These are phyloP conservation scores for Buphagus erythrorhynchus DNA, from an alignment of 2,797 vertebrate genomes.

Conservation along the genomic window DNA sequence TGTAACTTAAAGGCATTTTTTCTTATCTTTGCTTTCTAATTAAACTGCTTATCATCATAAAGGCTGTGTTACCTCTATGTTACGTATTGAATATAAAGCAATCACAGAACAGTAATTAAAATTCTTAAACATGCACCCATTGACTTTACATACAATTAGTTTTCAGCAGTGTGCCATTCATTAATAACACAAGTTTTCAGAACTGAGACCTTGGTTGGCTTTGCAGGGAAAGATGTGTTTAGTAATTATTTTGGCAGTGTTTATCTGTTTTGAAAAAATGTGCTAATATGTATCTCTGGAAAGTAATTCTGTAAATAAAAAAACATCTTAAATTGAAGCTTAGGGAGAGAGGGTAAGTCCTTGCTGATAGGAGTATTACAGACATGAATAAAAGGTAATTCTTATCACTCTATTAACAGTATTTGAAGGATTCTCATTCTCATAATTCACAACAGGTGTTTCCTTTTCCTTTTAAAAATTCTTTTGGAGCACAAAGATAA, in stretches of 20 bases:
- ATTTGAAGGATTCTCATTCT: constrained; percentile 20
- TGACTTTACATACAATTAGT: constrained; percentile 76
- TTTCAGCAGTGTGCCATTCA: constrained; percentile 65
- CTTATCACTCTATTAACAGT: constrained; percentile 22
- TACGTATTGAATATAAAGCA: constrained; percentile 77
- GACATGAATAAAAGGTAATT: constrained; percentile 40
- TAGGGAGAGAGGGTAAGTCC: neutral
- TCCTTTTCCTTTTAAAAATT: constrained; percentile 32
- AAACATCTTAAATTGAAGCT: constrained; percentile 22
- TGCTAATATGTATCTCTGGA: constrained; percentile 43
- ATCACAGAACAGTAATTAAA: constrained; percentile 77
- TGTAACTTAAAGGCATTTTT: constrained; percentile 70
- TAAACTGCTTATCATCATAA: constrained; percentile 80
- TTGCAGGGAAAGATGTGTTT: constrained; percentile 52
- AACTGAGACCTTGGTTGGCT: constrained; percentile 6
- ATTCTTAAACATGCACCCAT: constrained; percentile 71
- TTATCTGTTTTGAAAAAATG: constrained; percentile 62
- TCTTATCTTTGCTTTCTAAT: constrained; percentile 80
- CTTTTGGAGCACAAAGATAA: constrained; percentile 39
- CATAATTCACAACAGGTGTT: constrained; percentile 26
- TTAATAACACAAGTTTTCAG: constrained; percentile 60
- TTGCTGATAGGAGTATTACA: constrained; percentile 15
- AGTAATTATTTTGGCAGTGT: constrained; percentile 67
- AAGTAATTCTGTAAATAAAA: constrained; percentile 44
- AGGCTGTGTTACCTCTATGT: constrained; percentile 76